A percentile compares a stretch with the other conserved stretches of the same genome.
Evolutionary conservation across 2,113 vertebrate genomes (phyloP).

Genomic region (Corvus hawaiiensis): DNA sequence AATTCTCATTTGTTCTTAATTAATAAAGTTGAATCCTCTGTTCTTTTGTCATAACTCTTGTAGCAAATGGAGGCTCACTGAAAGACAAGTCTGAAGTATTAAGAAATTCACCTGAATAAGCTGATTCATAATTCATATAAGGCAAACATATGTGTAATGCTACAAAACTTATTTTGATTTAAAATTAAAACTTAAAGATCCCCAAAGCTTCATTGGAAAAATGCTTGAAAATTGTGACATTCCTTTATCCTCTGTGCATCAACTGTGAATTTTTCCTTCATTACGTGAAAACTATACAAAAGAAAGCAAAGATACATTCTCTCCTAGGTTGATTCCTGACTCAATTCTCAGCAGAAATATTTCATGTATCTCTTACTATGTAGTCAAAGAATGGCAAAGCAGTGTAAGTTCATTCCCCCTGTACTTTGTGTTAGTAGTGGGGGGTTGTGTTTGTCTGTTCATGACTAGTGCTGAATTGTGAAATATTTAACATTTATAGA

Average conservation of each 20-base stretch:
- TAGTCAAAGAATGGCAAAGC: neutral
- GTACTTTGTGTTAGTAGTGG: neutral
- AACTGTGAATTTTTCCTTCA: conserved; percentile 39
- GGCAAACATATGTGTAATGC: neutral
- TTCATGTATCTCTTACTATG: neutral
- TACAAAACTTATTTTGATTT: conserved; percentile 18
- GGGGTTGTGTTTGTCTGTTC: neutral
- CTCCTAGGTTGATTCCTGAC: neutral
- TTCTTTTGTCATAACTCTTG: neutral
- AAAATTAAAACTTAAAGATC: neutral
- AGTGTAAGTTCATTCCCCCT: neutral
- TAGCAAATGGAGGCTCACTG: neutral
- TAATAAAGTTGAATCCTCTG: neutral
- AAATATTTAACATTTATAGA: neutral
- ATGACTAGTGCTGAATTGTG: neutral
- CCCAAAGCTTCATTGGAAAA: neutral
- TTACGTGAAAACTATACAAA: conserved; percentile 1
- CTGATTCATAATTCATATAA: neutral
- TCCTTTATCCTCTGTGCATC: neutral
- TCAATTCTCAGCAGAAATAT: neutral
- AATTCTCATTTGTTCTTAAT: neutral
- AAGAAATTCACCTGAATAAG: neutral
- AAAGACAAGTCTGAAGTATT: neutral
- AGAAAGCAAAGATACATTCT: neutral
- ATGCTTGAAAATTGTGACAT: neutral